Base-by-base conservation (phyloP, 2,888 invertebrate genomes). In the Epirrhoe tristata region DNA sequence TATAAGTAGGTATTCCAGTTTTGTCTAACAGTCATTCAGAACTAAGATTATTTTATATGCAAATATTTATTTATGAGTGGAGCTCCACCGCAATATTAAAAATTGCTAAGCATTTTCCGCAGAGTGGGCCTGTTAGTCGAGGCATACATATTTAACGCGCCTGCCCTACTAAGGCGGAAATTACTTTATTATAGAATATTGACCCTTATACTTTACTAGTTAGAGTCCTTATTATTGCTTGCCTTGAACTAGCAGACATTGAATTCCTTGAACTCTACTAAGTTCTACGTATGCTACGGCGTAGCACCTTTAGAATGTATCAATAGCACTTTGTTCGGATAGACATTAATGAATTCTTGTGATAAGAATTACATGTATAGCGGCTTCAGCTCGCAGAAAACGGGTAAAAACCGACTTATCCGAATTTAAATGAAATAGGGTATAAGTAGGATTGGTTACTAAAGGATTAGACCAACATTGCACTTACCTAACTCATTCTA, bases 41-140 rank as follows among this genome's bases (percentile, higher is more conserved):
- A 43, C 39, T 12, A 4, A 12, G 39, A 43, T 43, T 12, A 43
- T 7, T 43, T 12, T 3, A 10, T 39, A 43, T 43, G 5, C 5
- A 12, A 43, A 43, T 4, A 54, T 50, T 64, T 54, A 64, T 64
- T 64, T 58, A 59, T 58, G 58, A 55, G 53, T 12, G n/a, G 14
- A 53, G 24, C 54, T 34, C 46, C 39, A 31, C 63, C 58, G 54
- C 58, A 39, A 39, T 64, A 55, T 58, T 64, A 64, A 64, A 64
- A 58, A 64, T 63, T 63, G 36, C 58, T 54, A 17, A 54, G 58
- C 39, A 54, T 58, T 64, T 64, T 54, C 50, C 54, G 53, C 53
- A 36, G 63, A 58, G 58, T n/a, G 43, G 6, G n/a, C 52, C 24
- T 58, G 58, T 58, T 61, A 34, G 53, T 53, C 60, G 31, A 52